Base-by-base conservation (phyloP, 2,113 vertebrate species). In the Oceanites oceanicus region DNA sequence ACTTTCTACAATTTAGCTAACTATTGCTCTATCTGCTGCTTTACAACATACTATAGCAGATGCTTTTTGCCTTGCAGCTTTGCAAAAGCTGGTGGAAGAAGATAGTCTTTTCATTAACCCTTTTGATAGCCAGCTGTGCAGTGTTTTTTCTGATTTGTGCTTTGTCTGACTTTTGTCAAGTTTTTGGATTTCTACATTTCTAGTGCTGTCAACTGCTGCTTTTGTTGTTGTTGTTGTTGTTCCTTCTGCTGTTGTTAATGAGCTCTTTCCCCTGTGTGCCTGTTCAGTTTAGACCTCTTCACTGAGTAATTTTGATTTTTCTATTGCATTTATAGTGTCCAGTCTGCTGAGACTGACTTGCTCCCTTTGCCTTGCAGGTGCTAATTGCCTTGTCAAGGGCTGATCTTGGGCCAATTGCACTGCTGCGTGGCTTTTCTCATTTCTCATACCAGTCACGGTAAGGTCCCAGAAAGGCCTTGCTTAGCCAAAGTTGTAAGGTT, bases 61-160 rank as follows among this genome's bases (percentile, higher is more conserved):
- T 77, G 44, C 7, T 81, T 70, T 76, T 55, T 80, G 86, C 88
- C 77, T 87, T 52, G 22, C 21, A 88, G 73, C 59, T 85, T 83
- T 55, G 56, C 61, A 62, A 21, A 49, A 68, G 55, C 75, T 62
- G 62, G 22, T 38, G 61, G 65, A 30, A 47, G 50, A 32, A 52
- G 45, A 23, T 47, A 19, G 17, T 22, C 14, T 29, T 75, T 56
- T 42, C 40, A 38, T 26, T 75, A 36, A 67, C 18, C 47, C 30
- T 75, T 62, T 9, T 53, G 62, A 49, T 4, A 53, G 52, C 73
- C 47, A 58, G 2, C 15, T 75, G 23, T 34, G 67, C 42, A 58
- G 52, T 7, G 18, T 14, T 20, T 50, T 65, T 47, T 26, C 15
- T 40, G 13, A 3, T 34, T 58, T 53, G 56, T 73, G 77, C 59